These are phyloP conservation scores for Scaptomyza montana DNA, from an alignment of 1,140 invertebrate genomes.

Conservation along the genomic window DNA sequence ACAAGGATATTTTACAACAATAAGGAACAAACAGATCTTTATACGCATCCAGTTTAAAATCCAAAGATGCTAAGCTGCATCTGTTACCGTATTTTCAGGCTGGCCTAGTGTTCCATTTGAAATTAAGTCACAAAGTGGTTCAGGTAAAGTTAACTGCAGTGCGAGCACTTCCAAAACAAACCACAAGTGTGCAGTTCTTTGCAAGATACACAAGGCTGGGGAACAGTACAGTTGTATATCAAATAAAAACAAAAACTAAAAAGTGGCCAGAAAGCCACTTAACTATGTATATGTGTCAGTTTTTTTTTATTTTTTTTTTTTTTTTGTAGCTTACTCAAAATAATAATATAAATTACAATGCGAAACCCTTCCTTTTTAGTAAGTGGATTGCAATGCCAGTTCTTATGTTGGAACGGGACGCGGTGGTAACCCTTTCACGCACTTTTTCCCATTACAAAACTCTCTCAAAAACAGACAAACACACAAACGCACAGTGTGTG, in stretches of 20 bases:
- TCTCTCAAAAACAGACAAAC: conserved; percentile 6
- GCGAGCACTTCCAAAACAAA: no score
- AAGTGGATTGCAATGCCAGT: conserved; percentile 30
- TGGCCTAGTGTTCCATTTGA: no score
- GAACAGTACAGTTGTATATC: neutral
- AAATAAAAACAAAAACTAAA: conserved; percentile 6
- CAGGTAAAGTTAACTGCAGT: no score
- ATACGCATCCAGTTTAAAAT: no score
- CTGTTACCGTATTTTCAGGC: no score
- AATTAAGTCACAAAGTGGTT: no score
- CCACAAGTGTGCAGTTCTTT: no score
- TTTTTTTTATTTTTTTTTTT: conserved; percentile 19
- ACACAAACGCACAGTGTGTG: no score
- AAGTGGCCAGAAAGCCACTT: conserved; percentile 27
- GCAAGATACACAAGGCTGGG: no score
- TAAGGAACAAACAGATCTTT: no score
- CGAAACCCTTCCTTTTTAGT: conserved; percentile 27
- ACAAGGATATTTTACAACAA: no score
- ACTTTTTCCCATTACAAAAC: conserved; percentile 43
- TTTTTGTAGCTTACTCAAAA: conserved; percentile 40
- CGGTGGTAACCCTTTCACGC: conserved; percentile 54
- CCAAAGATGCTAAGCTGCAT: no score
- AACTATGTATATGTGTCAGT: conserved; percentile 30
- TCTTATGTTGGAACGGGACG: conserved; percentile 3
- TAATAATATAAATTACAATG: conserved; percentile 60